These are phyloP conservation scores for Steinernema feltiae DNA, from an alignment of 1,140 invertebrate genomes.

Conservation along the genomic window DNA sequence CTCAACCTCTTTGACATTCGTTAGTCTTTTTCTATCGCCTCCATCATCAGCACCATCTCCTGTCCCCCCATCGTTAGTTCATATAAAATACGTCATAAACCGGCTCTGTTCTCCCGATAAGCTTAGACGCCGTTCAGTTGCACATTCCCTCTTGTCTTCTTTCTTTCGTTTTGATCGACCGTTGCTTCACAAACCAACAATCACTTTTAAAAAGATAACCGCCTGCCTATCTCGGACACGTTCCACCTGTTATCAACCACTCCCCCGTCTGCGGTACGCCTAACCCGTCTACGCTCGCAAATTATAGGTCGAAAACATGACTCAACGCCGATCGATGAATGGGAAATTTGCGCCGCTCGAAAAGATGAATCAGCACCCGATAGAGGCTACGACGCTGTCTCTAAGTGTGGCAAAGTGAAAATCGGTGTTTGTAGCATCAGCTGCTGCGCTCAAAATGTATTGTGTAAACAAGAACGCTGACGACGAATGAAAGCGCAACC, in stretches of 20 bases:
- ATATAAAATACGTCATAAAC: conserved; percentile 14
- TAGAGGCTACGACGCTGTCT: background rate
- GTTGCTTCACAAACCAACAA: background rate
- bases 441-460: background rate
- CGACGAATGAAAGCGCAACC: background rate
- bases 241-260: background rate
- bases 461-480: conserved; percentile 1
- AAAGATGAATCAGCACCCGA: background rate
- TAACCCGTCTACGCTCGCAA: background rate
- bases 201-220: background rate
- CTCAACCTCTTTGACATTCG: background rate
- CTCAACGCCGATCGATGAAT: conserved; percentile 11
- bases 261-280: background rate
- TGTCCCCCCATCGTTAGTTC: conserved; percentile 5
- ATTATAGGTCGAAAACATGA: background rate
- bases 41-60: background rate
- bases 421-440: conserved; percentile 8
- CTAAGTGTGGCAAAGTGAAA: conserved; percentile 9
- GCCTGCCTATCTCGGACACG: background rate
- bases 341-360: background rate
- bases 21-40: background rate
- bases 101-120: conserved; percentile 11
- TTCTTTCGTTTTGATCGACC: background rate
- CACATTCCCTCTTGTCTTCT: background rate
- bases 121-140: conserved; percentile 21